Conservation (phyloP, 2,113 vertebrate species). For the Cynocephalus volans region DNA sequence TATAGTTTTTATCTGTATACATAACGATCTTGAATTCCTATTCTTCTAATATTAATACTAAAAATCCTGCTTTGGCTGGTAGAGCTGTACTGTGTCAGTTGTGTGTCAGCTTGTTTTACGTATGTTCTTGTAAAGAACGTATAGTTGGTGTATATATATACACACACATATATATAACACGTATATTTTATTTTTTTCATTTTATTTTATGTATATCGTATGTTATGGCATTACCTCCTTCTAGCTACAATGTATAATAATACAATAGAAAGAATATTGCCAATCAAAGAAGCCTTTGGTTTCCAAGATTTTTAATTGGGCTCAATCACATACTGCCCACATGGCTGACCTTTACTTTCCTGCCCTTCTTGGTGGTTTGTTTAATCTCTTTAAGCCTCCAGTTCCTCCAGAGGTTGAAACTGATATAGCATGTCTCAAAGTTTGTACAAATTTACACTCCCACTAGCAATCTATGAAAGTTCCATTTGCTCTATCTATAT, state of each 20-base stretch:
- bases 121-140: no score
- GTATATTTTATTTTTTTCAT: background rate
- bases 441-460: background rate
- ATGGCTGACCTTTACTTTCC: background rate
- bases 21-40: background rate
- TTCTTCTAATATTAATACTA: background rate
- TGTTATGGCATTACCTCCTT: background rate
- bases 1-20: background rate
- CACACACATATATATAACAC: no score
- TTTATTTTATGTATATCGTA: background rate
- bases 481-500: background rate
- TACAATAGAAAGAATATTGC: background rate
- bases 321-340: background rate
- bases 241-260: background rate
- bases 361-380: background rate
- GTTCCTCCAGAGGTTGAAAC: background rate
- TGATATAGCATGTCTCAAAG: background rate
- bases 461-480: background rate
- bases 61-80: background rate
- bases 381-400: background rate
- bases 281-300: background rate
- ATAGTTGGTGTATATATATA: background rate
- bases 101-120: background rate
- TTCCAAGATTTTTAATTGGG: background rate
- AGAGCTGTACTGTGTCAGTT: background rate